A percentile compares a stretch with the other conserved stretches of the same genome.
Evolutionary conservation across 1,140 invertebrate species (phyloP).

Genomic region (Agrypnia vestita): DNA sequence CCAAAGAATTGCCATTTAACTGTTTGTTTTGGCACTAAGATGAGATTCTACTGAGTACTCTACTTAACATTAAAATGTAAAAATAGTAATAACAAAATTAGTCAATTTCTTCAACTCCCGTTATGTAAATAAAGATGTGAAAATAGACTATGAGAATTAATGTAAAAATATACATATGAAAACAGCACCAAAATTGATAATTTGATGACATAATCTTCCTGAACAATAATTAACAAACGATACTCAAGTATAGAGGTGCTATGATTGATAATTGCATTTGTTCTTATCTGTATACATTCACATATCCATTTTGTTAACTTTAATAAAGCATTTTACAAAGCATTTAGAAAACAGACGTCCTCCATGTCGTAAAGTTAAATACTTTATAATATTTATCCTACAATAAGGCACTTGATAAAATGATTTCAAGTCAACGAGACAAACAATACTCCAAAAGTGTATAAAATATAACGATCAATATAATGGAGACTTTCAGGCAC

Average conservation of each 20-base stretch:
- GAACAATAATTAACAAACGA: constrained; percentile 33
- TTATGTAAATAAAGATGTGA: constrained; percentile 35
- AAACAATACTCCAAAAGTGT: constrained; percentile 26
- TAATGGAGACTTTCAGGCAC: constrained; percentile 37
- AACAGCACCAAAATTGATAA: constrained; percentile 48
- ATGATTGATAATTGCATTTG: constrained; percentile 19
- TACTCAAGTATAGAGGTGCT: constrained; percentile 28
- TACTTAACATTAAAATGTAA: constrained; percentile 49
- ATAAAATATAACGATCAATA: constrained; percentile 31
- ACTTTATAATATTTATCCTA: constrained; percentile 15
- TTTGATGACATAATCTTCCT: constrained; percentile 41
- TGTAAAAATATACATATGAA: constrained; percentile 41
- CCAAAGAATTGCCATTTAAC: constrained; percentile 27
- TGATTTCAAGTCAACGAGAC: background rate
- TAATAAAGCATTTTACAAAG: constrained; percentile 43
- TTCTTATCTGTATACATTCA: constrained; percentile 40
- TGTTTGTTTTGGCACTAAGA: constrained; percentile 35
- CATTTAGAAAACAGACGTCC: constrained; percentile 33
- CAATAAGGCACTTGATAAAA: constrained; percentile 6
- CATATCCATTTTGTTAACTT: constrained; percentile 35
- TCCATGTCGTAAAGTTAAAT: constrained; percentile 17
- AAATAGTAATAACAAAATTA: constrained; percentile 49
- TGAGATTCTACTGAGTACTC: constrained; percentile 49
- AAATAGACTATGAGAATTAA: constrained; percentile 29
- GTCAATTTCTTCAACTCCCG: constrained; percentile 11